These are phyloP conservation scores for Capitulum mitella DNA, from an alignment of 2,888 invertebrate genomes.

Conservation along the genomic window DNA sequence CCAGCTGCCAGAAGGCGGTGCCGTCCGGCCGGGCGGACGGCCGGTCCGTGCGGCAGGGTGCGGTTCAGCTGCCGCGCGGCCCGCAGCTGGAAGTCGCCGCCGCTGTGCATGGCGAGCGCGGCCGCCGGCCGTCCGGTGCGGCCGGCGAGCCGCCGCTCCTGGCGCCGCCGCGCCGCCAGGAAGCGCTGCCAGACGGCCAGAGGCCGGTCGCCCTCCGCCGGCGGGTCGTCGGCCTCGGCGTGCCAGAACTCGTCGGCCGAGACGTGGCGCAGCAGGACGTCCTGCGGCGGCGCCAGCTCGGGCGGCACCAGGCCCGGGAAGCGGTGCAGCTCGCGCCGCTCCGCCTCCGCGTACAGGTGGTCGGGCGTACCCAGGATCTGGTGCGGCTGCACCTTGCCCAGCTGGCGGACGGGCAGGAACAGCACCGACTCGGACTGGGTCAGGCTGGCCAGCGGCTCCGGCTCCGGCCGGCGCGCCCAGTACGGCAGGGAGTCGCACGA, in stretches of 20 bases:
- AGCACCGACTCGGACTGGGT: slow-evolving; percentile 3
- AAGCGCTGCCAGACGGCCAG: background rate
- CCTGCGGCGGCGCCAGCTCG: background rate
- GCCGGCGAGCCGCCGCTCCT: background rate
- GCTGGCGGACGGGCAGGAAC: slow-evolving; percentile 1
- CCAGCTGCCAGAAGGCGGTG: slow-evolving; percentile 5
- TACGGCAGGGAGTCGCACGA: slow-evolving; percentile 16
- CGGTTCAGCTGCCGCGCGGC: background rate
- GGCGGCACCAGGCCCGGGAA: slow-evolving; percentile 14
- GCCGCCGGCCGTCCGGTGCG: background rate
- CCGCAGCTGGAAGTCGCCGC: background rate
- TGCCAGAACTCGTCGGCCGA: background rate
- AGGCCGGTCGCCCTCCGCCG: background rate
- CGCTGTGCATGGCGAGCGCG: background rate
- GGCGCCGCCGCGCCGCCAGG: background rate
- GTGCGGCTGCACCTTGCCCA: background rate
- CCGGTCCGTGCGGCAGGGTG: background rate
- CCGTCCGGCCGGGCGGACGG: background rate
- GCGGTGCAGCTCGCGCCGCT: background rate
- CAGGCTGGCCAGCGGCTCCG: background rate
- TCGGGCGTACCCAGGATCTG: background rate
- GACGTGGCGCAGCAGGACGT: background rate
- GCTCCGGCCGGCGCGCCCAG: background rate
- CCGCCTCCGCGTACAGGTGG: background rate
- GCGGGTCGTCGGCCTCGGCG: background rate